Percentiles rank a stretch among this genome's conserved stretches.
These are phyloP conservation scores for Saxidomus purpurata DNA, from an alignment of 1,140 invertebrate species.

Conservation along the genomic window DNA sequence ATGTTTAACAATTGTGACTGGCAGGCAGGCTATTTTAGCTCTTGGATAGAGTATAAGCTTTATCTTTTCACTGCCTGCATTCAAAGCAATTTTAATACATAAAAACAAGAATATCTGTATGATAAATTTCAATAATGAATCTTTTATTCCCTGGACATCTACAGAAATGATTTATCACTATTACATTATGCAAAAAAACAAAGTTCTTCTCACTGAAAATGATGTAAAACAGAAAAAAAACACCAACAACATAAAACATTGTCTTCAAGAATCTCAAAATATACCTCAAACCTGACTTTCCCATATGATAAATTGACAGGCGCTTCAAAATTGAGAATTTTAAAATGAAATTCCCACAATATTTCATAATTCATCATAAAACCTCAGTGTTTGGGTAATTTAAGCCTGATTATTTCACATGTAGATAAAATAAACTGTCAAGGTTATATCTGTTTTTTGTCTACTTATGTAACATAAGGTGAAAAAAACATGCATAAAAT, in stretches of 20 bases:
- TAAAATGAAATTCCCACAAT: constrained; percentile 18
- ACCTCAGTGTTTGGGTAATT: constrained; percentile 14
- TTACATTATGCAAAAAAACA: too few species aligned
- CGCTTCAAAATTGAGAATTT: not conserved
- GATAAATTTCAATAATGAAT: too few species aligned
- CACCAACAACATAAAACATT: not conserved
- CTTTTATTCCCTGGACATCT: too few species aligned
- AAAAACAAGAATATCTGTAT: too few species aligned
- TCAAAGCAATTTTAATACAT: too few species aligned
- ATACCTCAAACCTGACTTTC: not conserved
- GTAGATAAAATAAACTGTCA: constrained; percentile 25
- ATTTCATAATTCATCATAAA: constrained; percentile 32
- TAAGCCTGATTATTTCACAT: not conserved
- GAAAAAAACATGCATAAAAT: not conserved
- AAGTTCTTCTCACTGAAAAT: too few species aligned
- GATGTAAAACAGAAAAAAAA: too few species aligned
- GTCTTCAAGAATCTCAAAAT: not conserved
- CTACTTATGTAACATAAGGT: not conserved
- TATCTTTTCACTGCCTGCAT: too few species aligned
- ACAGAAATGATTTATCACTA: too few species aligned
- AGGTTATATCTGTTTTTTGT: not conserved
- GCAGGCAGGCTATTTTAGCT: too few species aligned
- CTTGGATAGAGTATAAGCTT: too few species aligned
- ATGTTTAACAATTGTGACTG: too few species aligned
- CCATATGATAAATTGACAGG: not conserved